phyloP scores from a whole-genome alignment of 2,113 vertebrate genomes.

The Melanocharis versteri region DNA sequence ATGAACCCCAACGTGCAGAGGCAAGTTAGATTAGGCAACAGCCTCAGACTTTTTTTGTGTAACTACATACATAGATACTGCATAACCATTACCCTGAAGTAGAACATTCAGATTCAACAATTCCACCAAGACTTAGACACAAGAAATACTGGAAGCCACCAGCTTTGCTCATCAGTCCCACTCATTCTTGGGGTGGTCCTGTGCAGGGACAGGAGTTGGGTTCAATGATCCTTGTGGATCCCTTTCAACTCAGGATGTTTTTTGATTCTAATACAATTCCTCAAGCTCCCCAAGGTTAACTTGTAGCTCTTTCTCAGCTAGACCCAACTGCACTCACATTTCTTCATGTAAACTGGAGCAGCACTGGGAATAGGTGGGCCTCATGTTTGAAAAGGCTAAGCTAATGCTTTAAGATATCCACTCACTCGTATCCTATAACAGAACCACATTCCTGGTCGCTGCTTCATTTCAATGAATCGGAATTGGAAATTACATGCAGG shows the following conservation, averaged over 20 bases:
- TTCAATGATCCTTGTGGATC: neutral
- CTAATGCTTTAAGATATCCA: neutral
- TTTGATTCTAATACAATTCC: neutral
- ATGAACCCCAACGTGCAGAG: neutral
- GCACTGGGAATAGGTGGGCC: neutral
- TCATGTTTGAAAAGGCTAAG: neutral
- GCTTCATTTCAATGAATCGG: neutral
- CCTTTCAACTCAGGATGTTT: neutral
- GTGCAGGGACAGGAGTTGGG: neutral
- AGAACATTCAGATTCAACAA: neutral
- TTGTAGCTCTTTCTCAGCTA: neutral
- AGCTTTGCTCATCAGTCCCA: neutral
- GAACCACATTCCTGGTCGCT: neutral
- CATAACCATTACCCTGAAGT: rapidly evolving
- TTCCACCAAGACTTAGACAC: neutral
- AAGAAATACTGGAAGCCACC: neutral
- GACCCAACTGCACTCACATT: neutral
- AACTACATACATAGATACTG: neutral
- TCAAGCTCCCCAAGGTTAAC: neutral
- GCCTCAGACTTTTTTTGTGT: neutral
- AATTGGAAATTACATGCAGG: neutral
- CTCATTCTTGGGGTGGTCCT: neutral
- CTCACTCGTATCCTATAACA: neutral
- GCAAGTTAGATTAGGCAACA: neutral
- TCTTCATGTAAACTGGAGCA: neutral